Conservation (phyloP, 2,113 vertebrate species). For the Heterotis niloticus region DNA sequence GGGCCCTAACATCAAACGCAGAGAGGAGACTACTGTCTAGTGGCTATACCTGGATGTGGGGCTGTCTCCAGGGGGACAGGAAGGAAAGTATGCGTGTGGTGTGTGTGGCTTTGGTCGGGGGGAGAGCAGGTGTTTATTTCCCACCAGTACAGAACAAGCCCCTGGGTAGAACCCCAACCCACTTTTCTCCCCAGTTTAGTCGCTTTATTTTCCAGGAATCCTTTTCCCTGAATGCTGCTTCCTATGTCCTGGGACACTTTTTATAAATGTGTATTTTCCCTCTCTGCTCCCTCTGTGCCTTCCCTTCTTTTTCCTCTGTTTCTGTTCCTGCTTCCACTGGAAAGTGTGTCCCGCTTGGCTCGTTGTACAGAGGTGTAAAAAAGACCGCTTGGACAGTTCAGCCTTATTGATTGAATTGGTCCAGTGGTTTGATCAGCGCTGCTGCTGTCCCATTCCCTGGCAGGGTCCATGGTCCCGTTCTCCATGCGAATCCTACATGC, state of each 20-base stretch:
- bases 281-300: not conserved
- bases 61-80: not conserved
- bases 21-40: slow-evolving; percentile 14
- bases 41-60: slow-evolving; percentile 7
- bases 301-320: no score
- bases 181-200: not conserved
- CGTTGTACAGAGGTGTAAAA: no score
- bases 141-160: not conserved
- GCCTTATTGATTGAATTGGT: no score
- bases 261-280: no score
- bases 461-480: slow-evolving; percentile 97
- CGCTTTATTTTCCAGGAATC: not conserved
- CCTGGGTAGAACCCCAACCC: not conserved
- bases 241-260: not conserved
- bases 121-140: not conserved
- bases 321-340: no score
- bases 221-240: not conserved
- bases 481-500: slow-evolving; percentile 92
- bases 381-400: no score
- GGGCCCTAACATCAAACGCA: slow-evolving; percentile 35
- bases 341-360: no score
- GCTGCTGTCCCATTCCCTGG: slow-evolving; percentile 14
- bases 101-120: not conserved
- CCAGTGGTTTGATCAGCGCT: not conserved
- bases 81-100: no score